phyloP scores from a whole-genome alignment of 2,113 vertebrate species.

The Elephantulus edwardii region DNA sequence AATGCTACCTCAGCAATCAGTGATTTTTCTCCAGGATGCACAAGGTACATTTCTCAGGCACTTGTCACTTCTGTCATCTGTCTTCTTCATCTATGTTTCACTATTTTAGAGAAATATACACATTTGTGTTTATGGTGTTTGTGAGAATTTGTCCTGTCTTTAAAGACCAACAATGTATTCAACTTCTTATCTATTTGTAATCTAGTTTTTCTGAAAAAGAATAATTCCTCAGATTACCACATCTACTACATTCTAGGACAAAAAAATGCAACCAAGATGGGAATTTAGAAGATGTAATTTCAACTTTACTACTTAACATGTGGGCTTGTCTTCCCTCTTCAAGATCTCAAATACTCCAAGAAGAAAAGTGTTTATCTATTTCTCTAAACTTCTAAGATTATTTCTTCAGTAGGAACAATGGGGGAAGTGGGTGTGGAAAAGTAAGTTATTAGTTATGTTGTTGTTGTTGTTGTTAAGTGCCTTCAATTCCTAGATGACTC shows the following conservation, averaged over 20 bases:
- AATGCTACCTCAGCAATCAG: accelerated
- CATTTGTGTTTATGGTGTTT: too few species aligned
- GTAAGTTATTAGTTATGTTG: not conserved
- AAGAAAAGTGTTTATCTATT: not conserved
- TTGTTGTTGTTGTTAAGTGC: too few species aligned
- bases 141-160: not conserved
- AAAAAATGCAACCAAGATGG: not conserved
- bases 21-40: accelerated
- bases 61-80: not conserved
- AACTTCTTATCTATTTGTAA: not conserved
- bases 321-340: not conserved
- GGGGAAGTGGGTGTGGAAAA: not conserved
- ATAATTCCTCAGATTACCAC: not conserved
- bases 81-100: not conserved
- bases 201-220: not conserved
- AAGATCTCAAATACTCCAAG: not conserved
- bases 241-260: not conserved
- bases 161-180: not conserved
- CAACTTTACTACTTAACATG: not conserved
- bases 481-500: too few species aligned
- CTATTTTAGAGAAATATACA: too few species aligned
- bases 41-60: not conserved
- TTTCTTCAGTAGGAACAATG: not conserved
- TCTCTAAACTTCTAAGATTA: conserved; percentile 18
- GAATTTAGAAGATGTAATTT: not conserved